Percentiles rank a stretch among this genome's conserved stretches.
phyloP scores from a whole-genome alignment of 2,797 vertebrate genomes.

The Oreochromis mossambicus region DNA sequence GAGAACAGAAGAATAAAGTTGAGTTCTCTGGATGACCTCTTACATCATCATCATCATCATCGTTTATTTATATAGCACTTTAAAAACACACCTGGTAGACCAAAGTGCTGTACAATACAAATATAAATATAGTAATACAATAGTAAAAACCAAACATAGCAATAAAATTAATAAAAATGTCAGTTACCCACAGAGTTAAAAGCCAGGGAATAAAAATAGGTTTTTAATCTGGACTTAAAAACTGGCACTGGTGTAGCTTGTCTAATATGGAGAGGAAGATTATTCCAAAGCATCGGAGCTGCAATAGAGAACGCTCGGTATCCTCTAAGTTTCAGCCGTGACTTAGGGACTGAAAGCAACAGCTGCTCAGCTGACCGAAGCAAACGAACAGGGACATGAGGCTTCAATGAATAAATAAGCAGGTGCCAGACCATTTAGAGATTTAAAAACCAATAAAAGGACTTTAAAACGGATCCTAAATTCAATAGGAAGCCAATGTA shows the following conservation, averaged over 20 bases:
- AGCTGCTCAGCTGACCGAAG: too few species aligned
- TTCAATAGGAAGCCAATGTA: too few species aligned
- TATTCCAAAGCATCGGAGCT: too few species aligned
- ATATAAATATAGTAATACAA: neutral
- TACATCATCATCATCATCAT: neutral
- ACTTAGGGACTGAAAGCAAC: too few species aligned
- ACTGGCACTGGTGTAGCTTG: too few species aligned
- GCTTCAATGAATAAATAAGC: too few species aligned
- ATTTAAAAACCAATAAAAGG: too few species aligned
- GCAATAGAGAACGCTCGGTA: too few species aligned
- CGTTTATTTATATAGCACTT: neutral
- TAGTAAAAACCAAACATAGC: neutral
- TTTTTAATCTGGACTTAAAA: neutral
- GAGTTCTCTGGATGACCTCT: neutral
- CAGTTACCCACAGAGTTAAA: neutral
- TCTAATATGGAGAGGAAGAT: too few species aligned
- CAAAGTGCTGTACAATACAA: neutral
- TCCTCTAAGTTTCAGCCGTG: too few species aligned
- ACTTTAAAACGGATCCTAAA: too few species aligned
- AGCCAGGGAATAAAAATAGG: neutral
- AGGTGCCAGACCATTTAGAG: too few species aligned
- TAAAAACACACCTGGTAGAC: neutral
- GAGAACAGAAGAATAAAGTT: neutral
- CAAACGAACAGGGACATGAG: accelerated
- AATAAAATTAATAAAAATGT: neutral